A percentile compares a stretch with the other conserved stretches of the same genome.
Evolutionary conservation across 2,113 vertebrate species (phyloP).

Genomic region (Trachemys scripta): DNA sequence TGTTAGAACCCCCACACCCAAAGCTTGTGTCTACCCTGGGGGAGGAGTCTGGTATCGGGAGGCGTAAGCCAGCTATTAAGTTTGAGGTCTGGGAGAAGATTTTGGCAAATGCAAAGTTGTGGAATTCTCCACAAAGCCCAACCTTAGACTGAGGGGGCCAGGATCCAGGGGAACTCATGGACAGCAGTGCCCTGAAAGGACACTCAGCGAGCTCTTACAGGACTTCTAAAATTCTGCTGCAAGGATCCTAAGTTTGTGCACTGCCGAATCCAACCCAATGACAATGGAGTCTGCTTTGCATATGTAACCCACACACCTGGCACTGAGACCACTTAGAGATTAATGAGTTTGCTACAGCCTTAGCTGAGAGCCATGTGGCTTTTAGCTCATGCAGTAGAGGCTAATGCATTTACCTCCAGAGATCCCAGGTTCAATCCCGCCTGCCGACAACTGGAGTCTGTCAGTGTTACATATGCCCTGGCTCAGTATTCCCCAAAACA

Average conservation of each 20-base stretch:
- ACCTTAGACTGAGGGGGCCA: not conserved
- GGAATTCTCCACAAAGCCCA: not conserved
- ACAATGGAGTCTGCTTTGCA: not conserved
- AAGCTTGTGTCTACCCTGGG: not conserved
- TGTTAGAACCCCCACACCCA: too few relatives aligned
- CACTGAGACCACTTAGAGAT: too few relatives aligned
- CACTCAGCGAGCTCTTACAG: not conserved
- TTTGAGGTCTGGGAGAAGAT: not conserved
- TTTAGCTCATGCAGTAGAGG: too few relatives aligned
- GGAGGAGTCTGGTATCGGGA: not conserved
- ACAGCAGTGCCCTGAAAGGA: not conserved
- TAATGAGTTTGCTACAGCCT: too few relatives aligned
- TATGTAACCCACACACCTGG: too few relatives aligned
- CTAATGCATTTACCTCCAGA: too few relatives aligned
- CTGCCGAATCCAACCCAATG: not conserved
- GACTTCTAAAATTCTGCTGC: not conserved
- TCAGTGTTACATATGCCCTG: not conserved
- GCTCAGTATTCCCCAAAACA: not conserved
- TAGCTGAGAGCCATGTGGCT: too few relatives aligned
- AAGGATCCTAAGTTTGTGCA: not conserved
- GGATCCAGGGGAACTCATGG: not conserved
- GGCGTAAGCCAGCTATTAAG: not conserved
- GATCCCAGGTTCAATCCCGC: too few relatives aligned
- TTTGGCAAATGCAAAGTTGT: not conserved
- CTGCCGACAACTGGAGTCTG: too few relatives aligned